Base-by-base conservation (phyloP, 1,140 invertebrate species). In the Drosophila mauritiana region DNA sequence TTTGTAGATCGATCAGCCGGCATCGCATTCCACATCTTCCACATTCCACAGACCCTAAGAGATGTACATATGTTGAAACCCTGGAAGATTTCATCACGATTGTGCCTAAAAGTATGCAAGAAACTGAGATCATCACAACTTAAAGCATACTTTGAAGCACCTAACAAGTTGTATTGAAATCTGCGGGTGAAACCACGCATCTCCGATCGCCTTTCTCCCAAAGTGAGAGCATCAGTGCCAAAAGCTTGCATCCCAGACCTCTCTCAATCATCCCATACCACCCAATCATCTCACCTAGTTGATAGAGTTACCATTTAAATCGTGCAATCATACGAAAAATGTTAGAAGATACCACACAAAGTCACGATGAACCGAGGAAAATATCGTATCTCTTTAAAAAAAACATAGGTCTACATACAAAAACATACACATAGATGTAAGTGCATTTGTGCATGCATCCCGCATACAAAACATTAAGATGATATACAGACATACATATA, bases 191-290 rank as follows among this genome's bases (percentile, higher is more conserved):
- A 20, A 13, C 3, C 11, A 39, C 11, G 20, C 43, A 27, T 20
- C 42, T 31, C 42, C 4, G 2, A 48, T 70, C 43, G 43, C 25
- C 48, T 69, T 64, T 54, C 67, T 54, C 25, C 17, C 43, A 3
- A 55, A 37, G 17, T 37, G 56, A 58, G 43, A 52, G 45, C 37
- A 53, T 53, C 64, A 68, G 64, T 68, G 64, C 64, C 64, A 68
- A 68, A 67, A 64, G 37, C 62, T 42, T 36, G 46, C 49, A 39
- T 55, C 49, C 31, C 62, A 46, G 15, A 27, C 27, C 63, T 31
- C 46, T 17, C 40, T 27, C 39, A 40, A 43, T 53, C 65, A 45
- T 31, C 13, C 57, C 62, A 54, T 20, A 53, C 34, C 54, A 20
- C n/a, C 20, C 37, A 58, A 4, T 68, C 64, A 65, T 20, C 43